Evolutionary conservation across 2,888 invertebrate genomes (phyloP).

Genomic region (Melipona beecheii): DNA sequence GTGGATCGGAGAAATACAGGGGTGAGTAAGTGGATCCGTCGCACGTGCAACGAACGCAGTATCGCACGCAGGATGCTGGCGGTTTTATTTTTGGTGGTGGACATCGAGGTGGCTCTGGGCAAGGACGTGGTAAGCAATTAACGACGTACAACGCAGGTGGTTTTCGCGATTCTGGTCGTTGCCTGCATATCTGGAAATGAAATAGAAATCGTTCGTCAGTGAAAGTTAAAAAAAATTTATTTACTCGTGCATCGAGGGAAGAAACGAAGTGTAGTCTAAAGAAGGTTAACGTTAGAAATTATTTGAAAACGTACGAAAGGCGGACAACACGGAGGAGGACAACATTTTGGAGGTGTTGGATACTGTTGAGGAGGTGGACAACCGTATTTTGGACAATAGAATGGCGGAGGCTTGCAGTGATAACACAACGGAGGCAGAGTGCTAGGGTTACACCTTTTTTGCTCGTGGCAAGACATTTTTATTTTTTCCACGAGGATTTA

Average conservation of each 20-base stretch:
- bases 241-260: fast-evolving
- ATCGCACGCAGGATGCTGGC: constrained; percentile 69
- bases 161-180: constrained; percentile 47
- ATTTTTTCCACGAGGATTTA: not conserved
- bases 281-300: not conserved
- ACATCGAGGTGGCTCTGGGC: constrained; percentile 48
- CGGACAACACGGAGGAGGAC: constrained; percentile 49
- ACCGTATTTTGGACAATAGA: constrained; percentile 67
- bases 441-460: constrained; percentile 39
- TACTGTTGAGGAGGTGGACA: constrained; percentile 67
- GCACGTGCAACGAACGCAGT: constrained; percentile 69
- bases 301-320: constrained; percentile 62
- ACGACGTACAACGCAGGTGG: constrained; percentile 68
- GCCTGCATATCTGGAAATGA: constrained; percentile 62
- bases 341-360: constrained; percentile 20
- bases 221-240: not conserved
- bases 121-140: constrained; percentile 59
- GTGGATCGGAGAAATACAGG: constrained; percentile 65
- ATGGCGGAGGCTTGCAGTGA: constrained; percentile 68
- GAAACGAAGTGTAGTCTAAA: not conserved
- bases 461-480: constrained; percentile 57
- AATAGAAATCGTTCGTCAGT: not conserved
- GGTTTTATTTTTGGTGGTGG: constrained; percentile 61
- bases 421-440: constrained; percentile 70
- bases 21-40: constrained; percentile 70